Evolutionary conservation across 2,797 vertebrate species (phyloP).

Genomic region (Naso thynnoides): DNA sequence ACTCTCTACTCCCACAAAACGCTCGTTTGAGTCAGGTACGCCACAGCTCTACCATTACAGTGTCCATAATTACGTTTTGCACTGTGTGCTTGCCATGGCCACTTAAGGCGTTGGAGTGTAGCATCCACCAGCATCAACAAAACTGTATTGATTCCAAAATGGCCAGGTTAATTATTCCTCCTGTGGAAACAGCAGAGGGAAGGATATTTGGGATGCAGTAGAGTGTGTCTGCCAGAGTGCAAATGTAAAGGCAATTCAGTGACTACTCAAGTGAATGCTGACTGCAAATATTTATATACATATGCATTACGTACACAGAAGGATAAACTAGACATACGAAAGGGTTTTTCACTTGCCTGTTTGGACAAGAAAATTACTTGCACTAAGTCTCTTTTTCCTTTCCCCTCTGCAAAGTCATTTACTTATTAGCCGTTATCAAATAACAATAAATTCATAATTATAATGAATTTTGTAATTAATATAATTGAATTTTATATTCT

Average conservation of each 20-base stretch:
- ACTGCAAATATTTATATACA: neutral
- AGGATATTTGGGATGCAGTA: constrained; percentile 6
- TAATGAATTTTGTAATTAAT: too few relatives aligned
- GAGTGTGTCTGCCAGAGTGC: constrained; percentile 8
- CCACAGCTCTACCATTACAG: constrained; percentile 18
- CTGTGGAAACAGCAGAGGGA: constrained; percentile 21
- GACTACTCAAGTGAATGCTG: neutral
- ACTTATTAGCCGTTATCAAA: too few relatives aligned
- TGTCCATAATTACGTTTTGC: constrained; percentile 26
- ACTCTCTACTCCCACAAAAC: constrained; percentile 94
- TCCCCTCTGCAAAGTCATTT: too few relatives aligned
- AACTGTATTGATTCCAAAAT: constrained; percentile 44
- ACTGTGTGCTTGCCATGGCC: constrained; percentile 33
- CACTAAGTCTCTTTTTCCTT: too few relatives aligned
- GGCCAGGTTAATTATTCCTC: constrained; percentile 49
- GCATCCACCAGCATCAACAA: constrained; percentile 2
- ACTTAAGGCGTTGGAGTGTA: constrained; percentile 22
- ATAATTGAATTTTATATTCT: too few relatives aligned
- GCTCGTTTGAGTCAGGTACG: constrained; percentile 94
- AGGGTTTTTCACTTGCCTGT: too few relatives aligned
- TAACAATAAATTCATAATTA: too few relatives aligned
- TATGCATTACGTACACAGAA: constrained; percentile 1
- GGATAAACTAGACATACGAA: neutral
- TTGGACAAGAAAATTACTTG: too few relatives aligned
- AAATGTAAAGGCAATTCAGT: constrained; percentile 25